Conservation (phyloP, 2,797 vertebrate genomes). For the Diplodus puntazzo region DNA sequence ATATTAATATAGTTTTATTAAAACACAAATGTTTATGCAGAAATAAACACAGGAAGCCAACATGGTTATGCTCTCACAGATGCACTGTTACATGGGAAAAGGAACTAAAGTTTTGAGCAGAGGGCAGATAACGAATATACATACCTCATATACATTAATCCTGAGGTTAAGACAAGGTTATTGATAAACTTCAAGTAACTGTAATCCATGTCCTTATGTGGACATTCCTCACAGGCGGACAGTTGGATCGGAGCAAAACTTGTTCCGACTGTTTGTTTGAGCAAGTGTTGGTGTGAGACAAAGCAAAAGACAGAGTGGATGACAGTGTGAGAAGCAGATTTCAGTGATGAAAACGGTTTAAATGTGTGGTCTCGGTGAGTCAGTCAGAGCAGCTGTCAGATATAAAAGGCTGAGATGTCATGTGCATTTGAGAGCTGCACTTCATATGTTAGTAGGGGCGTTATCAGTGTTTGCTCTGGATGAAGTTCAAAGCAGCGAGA, state of each 20-base stretch:
- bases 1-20: conserved; percentile 49
- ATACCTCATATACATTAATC: conserved; percentile 17
- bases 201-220: conserved; percentile 22
- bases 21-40: conserved; percentile 62
- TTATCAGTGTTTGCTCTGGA: conserved; percentile 69
- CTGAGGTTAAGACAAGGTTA: conserved; percentile 24
- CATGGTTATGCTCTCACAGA: conserved; percentile 40
- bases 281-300: background rate
- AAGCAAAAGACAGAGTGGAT: background rate
- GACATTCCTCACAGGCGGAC: background rate
- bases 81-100: conserved; percentile 48
- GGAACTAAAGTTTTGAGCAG: conserved; percentile 17
- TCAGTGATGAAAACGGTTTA: conserved; percentile 43
- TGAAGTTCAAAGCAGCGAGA: conserved; percentile 53
- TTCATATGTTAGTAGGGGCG: conserved; percentile 32
- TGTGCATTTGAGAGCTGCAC: conserved; percentile 43
- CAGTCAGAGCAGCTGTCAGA: conserved; percentile 20
- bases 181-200: conserved; percentile 2
- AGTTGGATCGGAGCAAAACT: conserved; percentile 19
- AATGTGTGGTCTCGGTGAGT: conserved; percentile 22
- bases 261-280: background rate
- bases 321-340: background rate
- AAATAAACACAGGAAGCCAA: conserved; percentile 64
- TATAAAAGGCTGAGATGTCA: conserved; percentile 19
- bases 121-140: conserved; percentile 22